Evolutionary conservation across 2,888 invertebrate species (phyloP).

Genomic region (Sphinx pinastri): DNA sequence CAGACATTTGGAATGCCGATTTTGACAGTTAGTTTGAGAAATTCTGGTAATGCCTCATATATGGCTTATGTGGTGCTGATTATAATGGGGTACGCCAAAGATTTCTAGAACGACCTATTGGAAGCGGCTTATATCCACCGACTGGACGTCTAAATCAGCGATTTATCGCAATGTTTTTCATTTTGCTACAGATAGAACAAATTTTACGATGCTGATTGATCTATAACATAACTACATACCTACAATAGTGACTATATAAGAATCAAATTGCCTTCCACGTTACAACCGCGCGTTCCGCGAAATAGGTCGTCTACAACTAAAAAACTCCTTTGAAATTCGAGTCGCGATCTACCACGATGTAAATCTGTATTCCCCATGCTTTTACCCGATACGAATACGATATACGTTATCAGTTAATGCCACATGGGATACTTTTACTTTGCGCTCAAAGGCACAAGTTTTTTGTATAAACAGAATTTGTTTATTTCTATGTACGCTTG

Average conservation of each 20-base stretch:
- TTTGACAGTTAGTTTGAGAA: too few relatives aligned
- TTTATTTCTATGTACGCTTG: constrained; percentile 43
- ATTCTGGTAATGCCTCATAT: too few relatives aligned
- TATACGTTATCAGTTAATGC: constrained; percentile 79
- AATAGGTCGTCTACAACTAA: constrained; percentile 55
- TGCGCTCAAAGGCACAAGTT: constrained; percentile 79
- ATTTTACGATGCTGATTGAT: not conserved
- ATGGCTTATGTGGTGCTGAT: too few relatives aligned
- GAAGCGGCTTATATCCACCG: too few relatives aligned
- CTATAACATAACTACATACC: not conserved
- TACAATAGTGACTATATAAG: not conserved
- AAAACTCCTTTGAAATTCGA: constrained; percentile 81
- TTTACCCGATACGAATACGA: constrained; percentile 79
- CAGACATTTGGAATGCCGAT: too few relatives aligned
- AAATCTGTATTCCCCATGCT: constrained; percentile 81
- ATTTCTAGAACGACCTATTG: too few relatives aligned
- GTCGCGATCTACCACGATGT: constrained; percentile 65
- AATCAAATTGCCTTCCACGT: not conserved
- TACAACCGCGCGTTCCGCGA: constrained; percentile 39
- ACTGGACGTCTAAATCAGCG: too few relatives aligned
- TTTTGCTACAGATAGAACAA: too few relatives aligned
- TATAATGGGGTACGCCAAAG: too few relatives aligned
- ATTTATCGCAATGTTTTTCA: too few relatives aligned
- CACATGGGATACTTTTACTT: constrained; percentile 81
- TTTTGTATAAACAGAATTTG: constrained; percentile 67